Conservation (phyloP, 2,113 vertebrate species). For the Haliaeetus leucogaster region DNA sequence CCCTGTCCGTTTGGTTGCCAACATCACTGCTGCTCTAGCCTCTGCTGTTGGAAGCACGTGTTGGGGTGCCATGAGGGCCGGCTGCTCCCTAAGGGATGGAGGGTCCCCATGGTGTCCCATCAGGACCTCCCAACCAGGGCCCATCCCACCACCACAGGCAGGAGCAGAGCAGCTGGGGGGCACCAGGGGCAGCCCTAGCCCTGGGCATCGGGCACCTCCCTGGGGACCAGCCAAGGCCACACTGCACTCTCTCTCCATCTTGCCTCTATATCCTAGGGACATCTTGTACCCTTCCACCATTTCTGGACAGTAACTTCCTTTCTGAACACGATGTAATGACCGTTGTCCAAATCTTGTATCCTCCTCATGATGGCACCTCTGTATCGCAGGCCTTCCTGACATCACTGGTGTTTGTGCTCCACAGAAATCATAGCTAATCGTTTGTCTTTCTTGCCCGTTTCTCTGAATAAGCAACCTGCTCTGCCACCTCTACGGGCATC, state of each 20-base stretch:
- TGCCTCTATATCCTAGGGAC: not conserved
- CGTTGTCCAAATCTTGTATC: not conserved
- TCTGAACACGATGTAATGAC: not conserved
- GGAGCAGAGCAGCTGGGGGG: not conserved
- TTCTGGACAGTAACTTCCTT: not conserved
- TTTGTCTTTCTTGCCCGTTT: not conserved
- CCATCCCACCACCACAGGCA: not conserved
- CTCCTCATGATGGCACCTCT: not conserved
- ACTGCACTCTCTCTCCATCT: not conserved
- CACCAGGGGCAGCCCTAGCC: not conserved
- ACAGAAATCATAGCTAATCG: not conserved
- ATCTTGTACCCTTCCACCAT: not conserved
- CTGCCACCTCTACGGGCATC: not conserved
- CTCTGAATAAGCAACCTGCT: not conserved
- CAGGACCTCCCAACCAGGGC: not conserved
- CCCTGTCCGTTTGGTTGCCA: not conserved
- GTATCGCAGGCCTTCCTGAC: not conserved
- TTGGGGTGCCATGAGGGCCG: no score
- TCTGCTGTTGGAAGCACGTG: not conserved
- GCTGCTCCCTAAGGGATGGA: not conserved
- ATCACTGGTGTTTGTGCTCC: not conserved
- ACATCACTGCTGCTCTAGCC: not conserved
- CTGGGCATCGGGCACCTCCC: not conserved
- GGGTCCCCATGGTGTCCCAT: not conserved
- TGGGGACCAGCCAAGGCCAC: not conserved